A percentile compares a stretch with the other conserved stretches of the same genome.
These are phyloP conservation scores for Tadarida brasiliensis DNA, from an alignment of 2,797 vertebrate species.

Conservation along the genomic window DNA sequence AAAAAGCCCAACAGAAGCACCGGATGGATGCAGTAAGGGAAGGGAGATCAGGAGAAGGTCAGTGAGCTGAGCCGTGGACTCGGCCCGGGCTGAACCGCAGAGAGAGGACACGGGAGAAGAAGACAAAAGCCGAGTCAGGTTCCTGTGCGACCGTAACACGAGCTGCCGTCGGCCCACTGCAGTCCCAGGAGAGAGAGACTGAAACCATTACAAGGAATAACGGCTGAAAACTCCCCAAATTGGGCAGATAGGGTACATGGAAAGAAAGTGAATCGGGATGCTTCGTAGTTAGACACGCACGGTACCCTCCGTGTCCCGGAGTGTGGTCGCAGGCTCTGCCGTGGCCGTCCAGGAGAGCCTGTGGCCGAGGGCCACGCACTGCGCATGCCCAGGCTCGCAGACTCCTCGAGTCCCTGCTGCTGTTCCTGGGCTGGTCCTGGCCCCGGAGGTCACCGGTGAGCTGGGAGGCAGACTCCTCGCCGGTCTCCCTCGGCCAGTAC, in stretches of 20 bases:
- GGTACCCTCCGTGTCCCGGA: background rate
- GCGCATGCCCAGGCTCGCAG: rapidly evolving
- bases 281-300: background rate
- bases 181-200: background rate
- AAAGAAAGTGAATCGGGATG: background rate
- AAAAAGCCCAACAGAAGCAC: background rate
- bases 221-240: background rate
- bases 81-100: background rate
- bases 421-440: background rate
- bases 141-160: background rate
- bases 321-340: too few relatives aligned
- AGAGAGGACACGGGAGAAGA: background rate
- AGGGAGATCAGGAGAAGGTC: too few relatives aligned
- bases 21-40: background rate
- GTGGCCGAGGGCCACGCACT: rapidly evolving
- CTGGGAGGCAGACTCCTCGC: too few relatives aligned
- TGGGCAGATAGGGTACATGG: background rate
- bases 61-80: background rate
- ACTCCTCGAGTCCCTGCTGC: background rate
- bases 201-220: background rate
- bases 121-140: background rate
- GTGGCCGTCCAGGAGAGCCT: rapidly evolving
- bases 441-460: background rate
- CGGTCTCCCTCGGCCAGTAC: rapidly evolving
- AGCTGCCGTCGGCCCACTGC: background rate